A percentile compares a stretch with the other conserved stretches of the same genome.
Evolutionary conservation across 2,113 vertebrate genomes (phyloP).

Genomic region (Myanophis thanlyinensis): DNA sequence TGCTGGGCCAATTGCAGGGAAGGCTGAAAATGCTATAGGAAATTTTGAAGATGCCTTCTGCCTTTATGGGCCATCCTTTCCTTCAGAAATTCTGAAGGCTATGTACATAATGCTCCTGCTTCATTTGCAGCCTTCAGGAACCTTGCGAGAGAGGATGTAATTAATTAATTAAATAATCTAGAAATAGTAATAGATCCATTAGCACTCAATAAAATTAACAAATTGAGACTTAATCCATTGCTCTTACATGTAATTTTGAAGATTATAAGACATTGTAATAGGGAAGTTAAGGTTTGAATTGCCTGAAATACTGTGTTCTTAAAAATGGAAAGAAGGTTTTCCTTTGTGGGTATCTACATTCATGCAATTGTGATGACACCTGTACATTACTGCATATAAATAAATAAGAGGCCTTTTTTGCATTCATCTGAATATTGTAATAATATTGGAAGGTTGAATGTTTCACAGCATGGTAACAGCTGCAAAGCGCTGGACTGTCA

Average conservation of each 20-base stretch:
- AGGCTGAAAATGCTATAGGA: too few relatives aligned
- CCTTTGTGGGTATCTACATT: not conserved
- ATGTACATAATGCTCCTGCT: not conserved
- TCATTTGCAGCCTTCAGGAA: not conserved
- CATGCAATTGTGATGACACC: not conserved
- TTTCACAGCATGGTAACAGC: not conserved
- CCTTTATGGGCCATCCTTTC: not conserved
- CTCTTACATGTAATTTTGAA: not conserved
- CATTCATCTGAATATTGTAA: not conserved
- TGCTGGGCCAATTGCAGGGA: too few relatives aligned
- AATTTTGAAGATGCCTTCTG: not conserved
- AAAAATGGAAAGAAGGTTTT: not conserved
- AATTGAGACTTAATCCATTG: not conserved
- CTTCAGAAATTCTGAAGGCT: not conserved
- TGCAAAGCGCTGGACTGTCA: not conserved
- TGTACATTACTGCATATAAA: not conserved
- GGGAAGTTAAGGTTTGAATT: not conserved
- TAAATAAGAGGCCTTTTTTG: not conserved
- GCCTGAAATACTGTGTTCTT: not conserved
- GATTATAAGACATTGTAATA: not conserved
- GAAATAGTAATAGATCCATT: not conserved
- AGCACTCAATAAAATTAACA: not conserved
- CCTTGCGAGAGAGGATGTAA: not conserved
- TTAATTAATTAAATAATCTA: too few relatives aligned
- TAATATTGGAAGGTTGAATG: not conserved